These are phyloP conservation scores for Halcyon leucocephala DNA, from an alignment of 2,797 vertebrate species.

Conservation along the genomic window DNA sequence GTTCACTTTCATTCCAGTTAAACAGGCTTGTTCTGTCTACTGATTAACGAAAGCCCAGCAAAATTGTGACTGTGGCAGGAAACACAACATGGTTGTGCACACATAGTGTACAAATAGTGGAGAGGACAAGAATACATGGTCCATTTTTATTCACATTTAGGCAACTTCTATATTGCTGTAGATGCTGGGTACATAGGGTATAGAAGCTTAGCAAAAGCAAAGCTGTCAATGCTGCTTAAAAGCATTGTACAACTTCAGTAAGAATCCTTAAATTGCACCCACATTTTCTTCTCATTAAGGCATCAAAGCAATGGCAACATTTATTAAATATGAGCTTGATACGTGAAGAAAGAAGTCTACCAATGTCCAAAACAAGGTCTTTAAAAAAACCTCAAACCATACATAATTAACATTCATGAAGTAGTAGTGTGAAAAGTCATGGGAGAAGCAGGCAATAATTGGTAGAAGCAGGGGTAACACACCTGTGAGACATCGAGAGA, in stretches of 20 bases:
- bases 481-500: neutral
- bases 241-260: neutral
- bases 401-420: neutral
- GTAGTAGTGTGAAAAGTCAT: neutral
- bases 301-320: neutral
- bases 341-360: neutral
- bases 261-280: neutral
- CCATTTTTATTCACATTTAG: neutral
- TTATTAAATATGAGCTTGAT: neutral
- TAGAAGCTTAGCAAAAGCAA: neutral
- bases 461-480: neutral
- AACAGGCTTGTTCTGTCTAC: neutral
- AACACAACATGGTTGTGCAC: neutral
- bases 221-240: neutral
- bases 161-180: neutral
- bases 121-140: neutral
- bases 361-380: neutral
- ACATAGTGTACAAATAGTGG: neutral
- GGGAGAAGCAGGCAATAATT: neutral
- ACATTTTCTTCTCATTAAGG: neutral
- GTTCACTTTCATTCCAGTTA: neutral
- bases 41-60: neutral
- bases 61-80: neutral
- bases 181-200: neutral
- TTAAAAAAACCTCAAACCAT: neutral